Base-by-base conservation (phyloP, 2,113 vertebrate species). In the Marcusenius ussheri region DNA sequence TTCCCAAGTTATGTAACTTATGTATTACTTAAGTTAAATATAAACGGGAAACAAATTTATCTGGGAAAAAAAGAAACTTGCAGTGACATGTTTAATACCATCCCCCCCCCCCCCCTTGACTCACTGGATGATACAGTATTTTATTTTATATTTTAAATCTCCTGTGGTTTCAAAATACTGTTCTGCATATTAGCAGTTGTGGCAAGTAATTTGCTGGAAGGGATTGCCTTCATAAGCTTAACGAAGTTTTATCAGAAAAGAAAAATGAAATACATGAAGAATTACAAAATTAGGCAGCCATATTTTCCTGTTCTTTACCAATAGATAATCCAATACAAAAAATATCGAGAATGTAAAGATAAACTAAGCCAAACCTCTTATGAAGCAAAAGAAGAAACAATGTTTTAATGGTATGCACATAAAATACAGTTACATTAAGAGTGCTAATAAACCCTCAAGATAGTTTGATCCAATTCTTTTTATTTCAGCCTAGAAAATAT, bases 161-260 rank as follows among this genome's bases (percentile, higher is more conserved):
- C 89, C 90, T 89, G 50, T 58, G 91, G 91, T 49, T 91, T 89
- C 6, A 70, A 89, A n/a, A 39, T 51, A 88, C 83, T 90, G 84
- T 94, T 93, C 91, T 93, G 88, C 83, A 88, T 88, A 92, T 92
- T 90, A 91, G 84, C 49, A 88, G 87, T 77, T 91, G 92, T 90
- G 66, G 87, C 24, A 87, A 88, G 86, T 66, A 85, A 89, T 91
- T 85, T 90, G 24, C 90, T 89, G 15, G 84, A 90, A 89, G 88
- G 88, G 46, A 89, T 90, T 92, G 50, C 90, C 51, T 88, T 88
- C 21, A 83, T 27, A 46, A 53, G 19, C 35, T 74, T 66, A 66
- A n/a, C 58, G 91, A 92, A 88, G 88, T 53, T 89, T 27, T 31
- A 91, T 47, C 74, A 83, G 89, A 89, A 88, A 84, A 92, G 51